Percentiles rank a stretch among this genome's conserved stretches.
phyloP scores from a whole-genome alignment of 2,797 vertebrate species.

The Anguilla megastoma region DNA sequence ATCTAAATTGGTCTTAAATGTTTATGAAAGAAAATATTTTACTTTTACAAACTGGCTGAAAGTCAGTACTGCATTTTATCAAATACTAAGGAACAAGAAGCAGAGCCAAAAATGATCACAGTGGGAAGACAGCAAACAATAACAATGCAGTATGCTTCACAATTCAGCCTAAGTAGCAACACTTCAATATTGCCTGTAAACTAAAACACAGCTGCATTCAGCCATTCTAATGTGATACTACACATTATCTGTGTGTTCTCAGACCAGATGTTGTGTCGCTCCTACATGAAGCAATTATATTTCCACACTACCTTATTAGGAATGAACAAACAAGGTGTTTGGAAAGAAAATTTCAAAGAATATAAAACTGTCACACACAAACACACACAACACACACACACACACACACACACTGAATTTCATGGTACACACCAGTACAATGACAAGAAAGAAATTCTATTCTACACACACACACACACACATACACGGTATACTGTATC shows the following conservation, averaged over 20 bases:
- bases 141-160: background rate
- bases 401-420: background rate
- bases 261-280: background rate
- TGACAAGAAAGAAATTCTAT: too few relatives aligned
- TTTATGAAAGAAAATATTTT: background rate
- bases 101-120: background rate
- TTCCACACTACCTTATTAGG: background rate
- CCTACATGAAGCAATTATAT: conserved; percentile 1
- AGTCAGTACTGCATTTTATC: background rate
- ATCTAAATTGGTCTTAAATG: background rate
- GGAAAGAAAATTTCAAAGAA: background rate
- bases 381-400: background rate
- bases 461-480: background rate
- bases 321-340: background rate
- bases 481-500: background rate
- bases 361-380: background rate
- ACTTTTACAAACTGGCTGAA: background rate
- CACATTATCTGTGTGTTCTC: background rate
- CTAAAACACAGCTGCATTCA: conserved; percentile 11
- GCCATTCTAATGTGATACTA: background rate
- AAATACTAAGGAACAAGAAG: background rate
- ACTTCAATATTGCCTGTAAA: background rate
- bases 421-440: background rate
- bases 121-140: background rate
- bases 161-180: background rate